These are phyloP conservation scores for Apocheima hispidaria DNA, from an alignment of 2,888 invertebrate species.

Conservation along the genomic window DNA sequence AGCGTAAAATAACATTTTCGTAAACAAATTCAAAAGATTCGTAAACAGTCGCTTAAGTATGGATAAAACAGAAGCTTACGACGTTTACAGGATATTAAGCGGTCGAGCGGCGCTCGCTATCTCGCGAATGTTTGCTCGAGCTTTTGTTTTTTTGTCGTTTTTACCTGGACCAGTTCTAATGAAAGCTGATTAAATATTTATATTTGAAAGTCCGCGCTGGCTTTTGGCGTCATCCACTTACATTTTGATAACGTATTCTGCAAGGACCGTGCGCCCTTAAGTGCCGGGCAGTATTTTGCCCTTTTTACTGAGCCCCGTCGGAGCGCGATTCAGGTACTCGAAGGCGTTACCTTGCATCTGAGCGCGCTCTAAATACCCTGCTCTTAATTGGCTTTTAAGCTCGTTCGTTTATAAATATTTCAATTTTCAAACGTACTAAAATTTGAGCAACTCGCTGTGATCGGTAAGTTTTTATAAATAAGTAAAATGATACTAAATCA, in stretches of 20 bases:
- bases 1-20: constrained; percentile 47
- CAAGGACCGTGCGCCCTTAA: constrained; percentile 18
- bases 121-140: background rate
- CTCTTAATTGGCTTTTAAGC: constrained; percentile 11
- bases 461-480: background rate
- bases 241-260: constrained; percentile 25
- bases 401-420: background rate
- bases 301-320: constrained; percentile 40
- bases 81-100: constrained; percentile 42
- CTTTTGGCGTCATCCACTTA: constrained; percentile 9
- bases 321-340: constrained; percentile 38
- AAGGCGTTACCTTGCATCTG: constrained; percentile 37
- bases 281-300: constrained; percentile 33
- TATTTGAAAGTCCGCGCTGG: constrained; percentile 4
- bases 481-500: too few species aligned
- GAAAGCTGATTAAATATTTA: constrained; percentile 9
- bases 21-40: constrained; percentile 47
- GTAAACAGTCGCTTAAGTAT: constrained; percentile 42
- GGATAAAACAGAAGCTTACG: constrained; percentile 43
- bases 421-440: background rate
- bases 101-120: constrained; percentile 30
- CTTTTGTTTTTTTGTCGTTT: background rate
- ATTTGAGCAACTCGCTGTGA: background rate
- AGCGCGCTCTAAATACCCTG: constrained; percentile 29
- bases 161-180: constrained; percentile 6